A percentile compares a stretch with the other conserved stretches of the same genome.
These are phyloP conservation scores for Latheticus oryzae DNA, from an alignment of 2,888 invertebrate genomes.

Conservation along the genomic window DNA sequence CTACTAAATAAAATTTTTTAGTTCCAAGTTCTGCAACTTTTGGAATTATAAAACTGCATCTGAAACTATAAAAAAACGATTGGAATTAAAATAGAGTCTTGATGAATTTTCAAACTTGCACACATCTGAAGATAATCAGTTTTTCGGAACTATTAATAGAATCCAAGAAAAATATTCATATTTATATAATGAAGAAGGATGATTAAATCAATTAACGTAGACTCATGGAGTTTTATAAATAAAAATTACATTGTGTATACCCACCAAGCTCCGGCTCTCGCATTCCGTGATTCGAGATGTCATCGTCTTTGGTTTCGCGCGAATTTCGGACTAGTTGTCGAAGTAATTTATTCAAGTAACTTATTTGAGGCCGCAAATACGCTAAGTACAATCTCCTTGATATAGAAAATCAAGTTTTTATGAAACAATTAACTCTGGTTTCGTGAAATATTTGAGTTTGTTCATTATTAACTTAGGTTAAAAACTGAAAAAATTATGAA, in stretches of 20 bases:
- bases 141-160: slow-evolving; percentile 64
- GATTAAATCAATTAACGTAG: slow-evolving; percentile 68
- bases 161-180: slow-evolving; percentile 64
- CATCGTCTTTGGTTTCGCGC: too few species aligned
- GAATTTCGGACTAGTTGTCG: too few species aligned
- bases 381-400: too few species aligned
- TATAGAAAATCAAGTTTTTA: too few species aligned
- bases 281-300: too few species aligned
- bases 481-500: too few species aligned
- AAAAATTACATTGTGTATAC: slow-evolving; percentile 58
- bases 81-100: slow-evolving; percentile 65
- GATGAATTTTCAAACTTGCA: slow-evolving; percentile 86
- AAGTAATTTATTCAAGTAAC: too few species aligned
- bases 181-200: slow-evolving; percentile 46
- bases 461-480: too few species aligned
- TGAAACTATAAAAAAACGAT: slow-evolving; percentile 57
- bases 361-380: too few species aligned
- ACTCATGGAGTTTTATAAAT: slow-evolving; percentile 22
- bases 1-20: slow-evolving; percentile 64
- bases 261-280: too few species aligned
- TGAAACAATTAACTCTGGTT: too few species aligned
- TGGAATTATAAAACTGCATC: slow-evolving; percentile 61
- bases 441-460: too few species aligned
- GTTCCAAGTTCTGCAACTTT: slow-evolving; percentile 91
- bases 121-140: slow-evolving; percentile 89